A percentile compares a stretch with the other conserved stretches of the same genome.
Conservation (phyloP, 2,797 vertebrate species). For the Labeo calbasu region DNA sequence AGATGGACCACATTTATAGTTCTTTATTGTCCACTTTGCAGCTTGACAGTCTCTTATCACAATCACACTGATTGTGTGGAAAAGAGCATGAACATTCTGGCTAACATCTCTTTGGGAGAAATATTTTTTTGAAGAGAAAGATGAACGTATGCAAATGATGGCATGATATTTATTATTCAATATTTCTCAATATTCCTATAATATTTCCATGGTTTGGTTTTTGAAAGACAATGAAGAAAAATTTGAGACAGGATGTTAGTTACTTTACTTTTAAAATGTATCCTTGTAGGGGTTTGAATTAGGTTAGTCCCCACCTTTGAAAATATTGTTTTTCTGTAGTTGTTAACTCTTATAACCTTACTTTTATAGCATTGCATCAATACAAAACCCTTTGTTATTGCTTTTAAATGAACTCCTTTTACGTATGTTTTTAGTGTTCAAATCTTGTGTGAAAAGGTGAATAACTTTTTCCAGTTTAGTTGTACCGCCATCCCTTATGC, state of each 20-base stretch:
- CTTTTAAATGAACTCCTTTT: slow-evolving; percentile 22
- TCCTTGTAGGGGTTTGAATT: not conserved
- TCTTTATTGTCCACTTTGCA: not conserved
- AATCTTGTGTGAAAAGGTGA: slow-evolving; percentile 4
- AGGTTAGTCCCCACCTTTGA: not conserved
- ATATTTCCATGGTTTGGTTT: not conserved
- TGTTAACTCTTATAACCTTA: not conserved
- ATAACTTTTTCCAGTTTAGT: slow-evolving; percentile 20
- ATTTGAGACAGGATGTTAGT: not conserved
- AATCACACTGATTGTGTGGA: not conserved
- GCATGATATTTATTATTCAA: not conserved
- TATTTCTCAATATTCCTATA: not conserved
- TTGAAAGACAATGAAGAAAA: not conserved
- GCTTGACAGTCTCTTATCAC: not conserved
- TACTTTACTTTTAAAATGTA: not conserved
- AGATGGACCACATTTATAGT: not conserved
- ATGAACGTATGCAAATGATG: not conserved
- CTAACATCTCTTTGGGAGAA: not conserved
- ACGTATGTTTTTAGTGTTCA: slow-evolving; percentile 5
- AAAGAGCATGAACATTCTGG: not conserved
- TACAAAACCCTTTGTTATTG: not conserved
- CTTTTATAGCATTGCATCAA: slow-evolving; percentile 1
- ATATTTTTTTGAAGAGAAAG: not conserved
- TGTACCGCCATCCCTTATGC: slow-evolving; percentile 16
- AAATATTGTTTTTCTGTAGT: not conserved